A percentile compares a stretch with the other conserved stretches of the same genome.
phyloP scores from a whole-genome alignment of 1,140 invertebrate species.

The Zaprionus davidi region DNA sequence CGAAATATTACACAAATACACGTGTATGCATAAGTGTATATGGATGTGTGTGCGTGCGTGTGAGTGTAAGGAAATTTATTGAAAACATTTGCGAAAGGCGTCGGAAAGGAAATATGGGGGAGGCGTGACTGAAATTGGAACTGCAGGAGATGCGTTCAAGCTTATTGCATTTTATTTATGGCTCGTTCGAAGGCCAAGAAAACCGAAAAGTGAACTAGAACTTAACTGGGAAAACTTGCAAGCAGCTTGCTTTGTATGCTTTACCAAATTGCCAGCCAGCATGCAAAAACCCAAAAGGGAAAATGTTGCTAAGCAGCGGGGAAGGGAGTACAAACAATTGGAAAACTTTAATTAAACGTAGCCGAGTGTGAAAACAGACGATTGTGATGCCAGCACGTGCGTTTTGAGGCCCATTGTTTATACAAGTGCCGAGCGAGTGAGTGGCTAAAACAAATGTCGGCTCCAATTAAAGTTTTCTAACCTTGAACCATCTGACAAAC shows the following conservation, averaged over 20 bases:
- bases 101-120: background rate
- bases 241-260: slow-evolving; percentile 40
- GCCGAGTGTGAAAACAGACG: slow-evolving; percentile 32
- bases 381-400: slow-evolving; percentile 10
- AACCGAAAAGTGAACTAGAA: slow-evolving; percentile 18
- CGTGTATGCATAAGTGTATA: background rate
- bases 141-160: slow-evolving; percentile 22
- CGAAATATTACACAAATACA: slow-evolving; percentile 30
- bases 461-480: slow-evolving; percentile 8
- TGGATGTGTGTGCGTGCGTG: slow-evolving; percentile 8
- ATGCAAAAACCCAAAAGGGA: slow-evolving; percentile 21
- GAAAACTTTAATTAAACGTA: slow-evolving; percentile 64
- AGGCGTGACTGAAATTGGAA: slow-evolving; percentile 9
- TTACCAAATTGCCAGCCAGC: slow-evolving; percentile 44
- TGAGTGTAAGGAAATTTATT: slow-evolving; percentile 54
- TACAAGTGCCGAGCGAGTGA: background rate
- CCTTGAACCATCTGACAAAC: background rate
- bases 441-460: slow-evolving; percentile 5
- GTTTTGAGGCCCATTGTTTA: slow-evolving; percentile 13
- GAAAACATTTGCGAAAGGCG: slow-evolving; percentile 28
- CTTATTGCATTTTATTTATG: slow-evolving; percentile 68
- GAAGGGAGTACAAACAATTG: slow-evolving; percentile 20
- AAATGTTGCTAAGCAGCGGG: too few relatives aligned
- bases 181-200: slow-evolving; percentile 53
- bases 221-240: slow-evolving; percentile 45